A percentile compares a stretch with the other conserved stretches of the same genome.
Evolutionary conservation across 53 echinoderm and acorn worm species (phyloP).

Genomic region (Arbacia lixula): DNA sequence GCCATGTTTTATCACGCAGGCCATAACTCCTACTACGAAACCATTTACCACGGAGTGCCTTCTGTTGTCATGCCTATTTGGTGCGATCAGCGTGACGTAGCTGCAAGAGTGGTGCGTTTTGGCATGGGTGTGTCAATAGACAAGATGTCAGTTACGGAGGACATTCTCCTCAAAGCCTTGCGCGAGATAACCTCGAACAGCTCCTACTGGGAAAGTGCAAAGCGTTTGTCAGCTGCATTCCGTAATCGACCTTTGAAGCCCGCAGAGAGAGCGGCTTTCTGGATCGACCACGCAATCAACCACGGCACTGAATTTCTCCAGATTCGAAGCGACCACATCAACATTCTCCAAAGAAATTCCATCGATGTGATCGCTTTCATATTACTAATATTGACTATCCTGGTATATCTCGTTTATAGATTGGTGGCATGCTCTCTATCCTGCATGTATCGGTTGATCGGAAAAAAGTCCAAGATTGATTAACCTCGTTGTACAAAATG

Average conservation of each 20-base stretch:
- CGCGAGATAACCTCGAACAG: conserved; percentile 54
- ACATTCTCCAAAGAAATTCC: conserved; percentile 67
- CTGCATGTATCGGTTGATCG: no score
- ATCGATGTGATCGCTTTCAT: conserved; percentile 67
- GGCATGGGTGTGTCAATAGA: conserved; percentile 64
- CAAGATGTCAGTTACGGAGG: conserved; percentile 44
- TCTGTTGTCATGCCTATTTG: conserved; percentile 58
- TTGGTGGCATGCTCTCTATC: no score
- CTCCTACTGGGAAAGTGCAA: conserved; percentile 47
- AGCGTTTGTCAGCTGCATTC: conserved; percentile 46
- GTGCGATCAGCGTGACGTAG: conserved; percentile 64
- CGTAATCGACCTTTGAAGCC: conserved; percentile 57
- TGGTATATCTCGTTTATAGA: no score
- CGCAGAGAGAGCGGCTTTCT: conserved; percentile 64
- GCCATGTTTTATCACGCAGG: conserved; percentile 68
- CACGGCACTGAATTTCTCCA: conserved; percentile 65
- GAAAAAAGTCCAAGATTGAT: no score
- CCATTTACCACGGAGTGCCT: conserved; percentile 76
- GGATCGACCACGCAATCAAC: conserved; percentile 71
- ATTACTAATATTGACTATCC: background rate
- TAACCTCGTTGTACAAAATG: no score
- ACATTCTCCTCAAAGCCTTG: conserved; percentile 56
- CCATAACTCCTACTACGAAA: conserved; percentile 65
- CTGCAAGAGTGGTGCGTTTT: conserved; percentile 3
- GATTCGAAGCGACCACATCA: conserved; percentile 39